A percentile compares a stretch with the other conserved stretches of the same genome.
Conservation (phyloP, 2,888 invertebrate species). For the Nymphalis c-album region DNA sequence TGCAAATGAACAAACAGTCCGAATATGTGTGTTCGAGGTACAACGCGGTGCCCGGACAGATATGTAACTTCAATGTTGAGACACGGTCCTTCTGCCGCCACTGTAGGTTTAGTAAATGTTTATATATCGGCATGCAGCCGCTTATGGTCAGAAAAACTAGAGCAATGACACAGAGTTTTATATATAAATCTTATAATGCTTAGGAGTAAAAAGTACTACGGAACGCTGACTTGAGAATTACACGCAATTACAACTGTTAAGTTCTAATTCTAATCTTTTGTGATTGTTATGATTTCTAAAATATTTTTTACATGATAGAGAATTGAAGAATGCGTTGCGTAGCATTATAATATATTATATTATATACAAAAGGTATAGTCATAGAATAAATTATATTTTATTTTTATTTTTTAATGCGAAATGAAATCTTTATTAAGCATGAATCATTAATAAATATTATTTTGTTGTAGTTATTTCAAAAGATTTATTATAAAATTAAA, state of each 20-base stretch:
- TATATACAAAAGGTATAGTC: too few relatives aligned
- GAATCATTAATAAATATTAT: too few relatives aligned
- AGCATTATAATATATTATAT: too few relatives aligned
- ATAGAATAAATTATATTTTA: too few relatives aligned
- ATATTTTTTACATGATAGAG: too few relatives aligned
- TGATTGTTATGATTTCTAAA: too few relatives aligned
- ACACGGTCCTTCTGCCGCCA: conserved; percentile 54
- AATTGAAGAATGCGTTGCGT: too few relatives aligned
- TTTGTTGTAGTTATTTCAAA: too few relatives aligned
- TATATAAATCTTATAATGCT: neutral
- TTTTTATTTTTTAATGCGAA: too few relatives aligned
- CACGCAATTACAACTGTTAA: too few relatives aligned
- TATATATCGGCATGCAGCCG: conserved; percentile 51
- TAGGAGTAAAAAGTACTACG: neutral
- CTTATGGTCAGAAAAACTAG: conserved; percentile 42
- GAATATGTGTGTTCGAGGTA: conserved; percentile 48
- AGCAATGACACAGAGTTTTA: neutral
- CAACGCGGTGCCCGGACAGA: neutral
- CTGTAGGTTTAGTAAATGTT: conserved; percentile 53
- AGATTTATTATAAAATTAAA: neutral
- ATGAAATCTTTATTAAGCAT: too few relatives aligned
- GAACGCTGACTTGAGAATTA: neutral
- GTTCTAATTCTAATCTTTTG: too few relatives aligned
- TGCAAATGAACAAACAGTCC: conserved; percentile 47
- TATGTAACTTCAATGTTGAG: conserved; percentile 47